Evolutionary conservation across 2,113 vertebrate species (phyloP).

Genomic region (Noturus placidus): DNA sequence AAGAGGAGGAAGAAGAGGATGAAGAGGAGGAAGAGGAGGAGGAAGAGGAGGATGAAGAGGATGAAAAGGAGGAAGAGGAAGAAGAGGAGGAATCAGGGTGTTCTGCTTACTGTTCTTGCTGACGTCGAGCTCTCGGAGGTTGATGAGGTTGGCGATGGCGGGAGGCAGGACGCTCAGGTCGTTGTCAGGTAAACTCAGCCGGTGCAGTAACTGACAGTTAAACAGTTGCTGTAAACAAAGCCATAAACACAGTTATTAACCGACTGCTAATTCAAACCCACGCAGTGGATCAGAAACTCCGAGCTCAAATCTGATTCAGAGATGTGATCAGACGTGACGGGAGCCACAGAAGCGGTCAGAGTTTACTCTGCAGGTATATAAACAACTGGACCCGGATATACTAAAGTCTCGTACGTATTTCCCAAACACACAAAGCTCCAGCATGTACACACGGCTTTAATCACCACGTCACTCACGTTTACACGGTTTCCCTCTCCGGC

Average conservation of each 20-base stretch:
- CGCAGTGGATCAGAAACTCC: not conserved
- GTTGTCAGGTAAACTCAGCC: slow-evolving; percentile 98
- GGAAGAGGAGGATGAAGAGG: not conserved
- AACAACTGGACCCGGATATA: not conserved
- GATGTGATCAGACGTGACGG: not conserved
- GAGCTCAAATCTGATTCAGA: not conserved
- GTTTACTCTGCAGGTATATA: not conserved
- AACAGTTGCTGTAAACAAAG: slow-evolving; percentile 88
- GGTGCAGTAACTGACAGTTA: slow-evolving; percentile 95
- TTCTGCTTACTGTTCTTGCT: slow-evolving; percentile 97
- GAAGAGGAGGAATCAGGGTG: not conserved
- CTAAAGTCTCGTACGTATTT: not conserved
- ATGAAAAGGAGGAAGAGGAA: not conserved
- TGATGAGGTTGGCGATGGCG: slow-evolving; percentile 96
- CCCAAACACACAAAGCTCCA: no score
- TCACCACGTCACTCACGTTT: no score
- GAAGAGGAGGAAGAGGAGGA: no score
- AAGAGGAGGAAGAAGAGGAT: no score
- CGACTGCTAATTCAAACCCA: not conserved
- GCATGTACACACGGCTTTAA: no score
- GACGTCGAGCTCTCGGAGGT: slow-evolving; percentile 99
- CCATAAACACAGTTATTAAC: slow-evolving; percentile 57
- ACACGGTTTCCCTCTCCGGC: no score
- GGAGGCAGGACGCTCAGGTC: slow-evolving; percentile 91
- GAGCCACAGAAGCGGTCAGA: not conserved